Percentiles rank a stretch among this genome's conserved stretches.
These are phyloP conservation scores for Eupelmus urozonus DNA, from an alignment of 2,888 invertebrate genomes.

Conservation along the genomic window DNA sequence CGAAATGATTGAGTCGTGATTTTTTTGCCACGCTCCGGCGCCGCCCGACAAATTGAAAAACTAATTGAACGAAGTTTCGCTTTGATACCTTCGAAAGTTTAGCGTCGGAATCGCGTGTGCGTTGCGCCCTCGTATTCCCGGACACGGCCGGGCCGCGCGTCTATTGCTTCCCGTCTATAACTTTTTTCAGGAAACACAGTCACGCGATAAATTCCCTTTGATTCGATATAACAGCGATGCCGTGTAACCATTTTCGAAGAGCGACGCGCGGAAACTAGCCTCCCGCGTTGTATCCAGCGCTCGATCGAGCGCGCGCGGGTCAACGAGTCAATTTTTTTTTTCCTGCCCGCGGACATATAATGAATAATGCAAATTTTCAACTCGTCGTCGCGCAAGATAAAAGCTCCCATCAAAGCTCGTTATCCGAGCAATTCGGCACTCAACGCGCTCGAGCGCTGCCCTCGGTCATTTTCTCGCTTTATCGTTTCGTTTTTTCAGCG, in stretches of 20 bases:
- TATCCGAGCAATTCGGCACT: slow-evolving; percentile 27
- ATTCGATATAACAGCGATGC: not conserved
- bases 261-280: not conserved
- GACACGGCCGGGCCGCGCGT: too few relatives aligned
- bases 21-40: not conserved
- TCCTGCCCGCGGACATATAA: not conserved
- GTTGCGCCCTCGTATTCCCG: too few relatives aligned
- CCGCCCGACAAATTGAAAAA: slow-evolving; percentile 50
- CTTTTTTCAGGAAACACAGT: not conserved
- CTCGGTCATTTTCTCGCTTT: not conserved
- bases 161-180: not conserved
- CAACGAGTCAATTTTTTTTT: slow-evolving; percentile 23
- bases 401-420: slow-evolving; percentile 40
- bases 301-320: not conserved
- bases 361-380: slow-evolving; percentile 47
- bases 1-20: slow-evolving; percentile 35
- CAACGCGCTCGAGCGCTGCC: not conserved
- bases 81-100: slow-evolving; percentile 16
- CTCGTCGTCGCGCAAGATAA: slow-evolving; percentile 29
- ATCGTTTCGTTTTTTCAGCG: not conserved
- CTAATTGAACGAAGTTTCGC: slow-evolving; percentile 43
- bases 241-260: slow-evolving; percentile 1
- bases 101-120: not conserved
- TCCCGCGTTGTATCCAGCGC: not conserved
- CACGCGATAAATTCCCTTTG: slow-evolving; percentile 2